Evolutionary conservation across 2,797 vertebrate species (phyloP), one percentile per base, ranked within the genome.

Genomic region (Thripadectes ignobilis): DNA sequence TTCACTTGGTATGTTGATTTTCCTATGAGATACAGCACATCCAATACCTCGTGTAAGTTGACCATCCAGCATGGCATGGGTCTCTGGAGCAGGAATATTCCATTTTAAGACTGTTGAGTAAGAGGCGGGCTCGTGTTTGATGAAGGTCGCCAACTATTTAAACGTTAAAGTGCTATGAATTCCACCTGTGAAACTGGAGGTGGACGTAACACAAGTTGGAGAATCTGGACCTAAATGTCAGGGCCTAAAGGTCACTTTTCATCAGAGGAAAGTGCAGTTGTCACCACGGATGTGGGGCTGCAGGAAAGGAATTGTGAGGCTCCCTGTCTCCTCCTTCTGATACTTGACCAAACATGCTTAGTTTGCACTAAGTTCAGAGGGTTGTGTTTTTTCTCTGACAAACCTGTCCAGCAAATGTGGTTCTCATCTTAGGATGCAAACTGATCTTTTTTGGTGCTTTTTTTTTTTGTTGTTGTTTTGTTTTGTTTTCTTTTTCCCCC

Each of bases 141-240:
- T 77, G 57, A 51, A 45, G 23, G 26, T 78, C 5, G 65, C 93
- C 96, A 94, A 68, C 59, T 93, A 83, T 88, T 96, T 86, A 75
- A 75, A 90, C 32, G 7, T 63, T 78, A 48, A 59, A 94, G 71
- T 74, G 85, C 74, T 92, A 22, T 75, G 75, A 87, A 95, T 95
- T 92, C 80, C 85, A 89, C 93, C 92, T 95, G 88, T 97, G 96
- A 95, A 96, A 96, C 88, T 93, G 77, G 93, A 96, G 94, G 89
- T 57, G 36, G 93, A 96, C 88, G 86, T 95, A 94, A 77, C 78
- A 67, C 85, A 93, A 95, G 81, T 89, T 92, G 80, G 77, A 85
- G 92, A 94, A 92, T 90, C 68, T 65, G 65, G 57, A 65, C 77
- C 85, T 95, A 94, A 96, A 96, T 94, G 93, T 96, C 95, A 96